Percentiles rank a stretch among this genome's conserved stretches.
Evolutionary conservation across 2,113 vertebrate species (phyloP).

Genomic region (Labeo rohita): DNA sequence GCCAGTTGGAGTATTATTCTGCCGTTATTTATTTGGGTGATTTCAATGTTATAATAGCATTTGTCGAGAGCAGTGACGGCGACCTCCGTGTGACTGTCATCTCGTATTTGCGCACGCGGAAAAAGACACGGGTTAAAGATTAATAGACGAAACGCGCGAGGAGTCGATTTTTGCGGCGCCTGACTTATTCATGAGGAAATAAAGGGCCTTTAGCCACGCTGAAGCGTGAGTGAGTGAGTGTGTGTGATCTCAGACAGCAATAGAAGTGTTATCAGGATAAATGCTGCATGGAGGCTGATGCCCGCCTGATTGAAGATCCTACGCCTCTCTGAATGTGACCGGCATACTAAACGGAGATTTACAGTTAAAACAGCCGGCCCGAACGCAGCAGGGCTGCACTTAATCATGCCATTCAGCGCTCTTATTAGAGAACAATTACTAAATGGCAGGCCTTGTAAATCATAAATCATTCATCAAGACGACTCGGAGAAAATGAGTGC

Average conservation of each 20-base stretch:
- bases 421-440: conserved; percentile 77
- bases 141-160: conserved; percentile 41
- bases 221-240: conserved; percentile 2
- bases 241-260: conserved; percentile 24
- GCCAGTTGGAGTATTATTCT: conserved; percentile 50
- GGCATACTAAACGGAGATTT: conserved; percentile 72
- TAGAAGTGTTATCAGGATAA: conserved; percentile 25
- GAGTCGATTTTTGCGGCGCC: conserved; percentile 26
- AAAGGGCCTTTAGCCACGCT: conserved; percentile 9
- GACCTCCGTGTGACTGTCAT: conserved; percentile 50
- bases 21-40: conserved; percentile 51
- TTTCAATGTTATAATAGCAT: conserved; percentile 40
- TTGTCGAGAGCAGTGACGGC: neutral
- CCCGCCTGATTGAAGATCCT: conserved; percentile 28
- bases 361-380: conserved; percentile 72
- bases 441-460: conserved; percentile 75
- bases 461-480: conserved; percentile 75
- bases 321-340: conserved; percentile 58
- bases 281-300: conserved; percentile 48
- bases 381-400: conserved; percentile 66
- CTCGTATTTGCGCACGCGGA: conserved; percentile 39
- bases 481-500: conserved; percentile 51
- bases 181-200: conserved; percentile 29
- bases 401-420: conserved; percentile 73
- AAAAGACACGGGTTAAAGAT: conserved; percentile 52